Evolutionary conservation across 2,797 vertebrate genomes (phyloP).

Genomic region (Danio tinwini): DNA sequence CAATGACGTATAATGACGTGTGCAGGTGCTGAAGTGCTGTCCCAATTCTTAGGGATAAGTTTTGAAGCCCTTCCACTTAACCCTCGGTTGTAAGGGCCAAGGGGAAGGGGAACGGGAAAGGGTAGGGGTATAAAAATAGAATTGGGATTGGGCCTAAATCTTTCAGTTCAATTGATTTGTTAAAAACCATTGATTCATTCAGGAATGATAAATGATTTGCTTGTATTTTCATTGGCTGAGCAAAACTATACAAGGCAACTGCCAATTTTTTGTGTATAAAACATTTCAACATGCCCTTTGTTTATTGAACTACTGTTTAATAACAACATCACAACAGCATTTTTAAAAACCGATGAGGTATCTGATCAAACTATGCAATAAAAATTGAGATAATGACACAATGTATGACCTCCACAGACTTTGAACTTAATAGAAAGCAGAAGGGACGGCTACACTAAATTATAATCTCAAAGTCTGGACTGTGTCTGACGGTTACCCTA

Average conservation of each 20-base stretch:
- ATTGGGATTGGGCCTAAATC: too few relatives aligned
- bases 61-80: too few relatives aligned
- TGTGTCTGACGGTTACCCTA: background rate
- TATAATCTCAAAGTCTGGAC: conserved; percentile 12
- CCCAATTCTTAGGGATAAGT: too few relatives aligned
- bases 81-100: too few relatives aligned
- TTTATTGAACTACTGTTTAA: background rate
- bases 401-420: background rate
- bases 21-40: too few relatives aligned
- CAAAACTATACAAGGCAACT: background rate
- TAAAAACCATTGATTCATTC: background rate
- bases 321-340: background rate
- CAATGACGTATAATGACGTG: too few relatives aligned
- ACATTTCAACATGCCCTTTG: background rate
- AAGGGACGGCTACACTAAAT: conserved; percentile 1
- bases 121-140: too few relatives aligned
- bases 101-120: too few relatives aligned
- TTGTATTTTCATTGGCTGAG: background rate
- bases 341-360: background rate
- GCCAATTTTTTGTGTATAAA: background rate
- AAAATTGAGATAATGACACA: background rate
- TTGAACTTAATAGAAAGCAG: background rate
- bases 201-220: too few relatives aligned
- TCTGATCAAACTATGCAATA: background rate
- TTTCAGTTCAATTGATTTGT: background rate